Base-by-base conservation (phyloP, 1,140 invertebrate species). In the Argopecten irradians region DNA sequence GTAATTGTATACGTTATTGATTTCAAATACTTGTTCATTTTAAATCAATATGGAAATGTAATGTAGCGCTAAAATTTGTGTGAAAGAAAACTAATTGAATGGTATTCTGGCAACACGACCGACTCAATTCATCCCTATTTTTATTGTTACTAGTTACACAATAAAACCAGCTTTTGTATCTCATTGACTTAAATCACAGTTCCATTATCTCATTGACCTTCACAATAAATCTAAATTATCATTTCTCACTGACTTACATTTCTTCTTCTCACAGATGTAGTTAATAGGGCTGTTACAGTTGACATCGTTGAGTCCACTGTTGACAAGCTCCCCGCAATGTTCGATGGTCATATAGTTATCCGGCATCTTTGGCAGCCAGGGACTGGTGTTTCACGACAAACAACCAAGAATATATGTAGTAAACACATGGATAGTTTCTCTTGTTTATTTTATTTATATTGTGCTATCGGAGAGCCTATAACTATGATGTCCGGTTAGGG, bases 201-300 rank as follows among this genome's bases (percentile, higher is more conserved):
- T 55, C 43, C 32, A 86, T 86, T 28, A 71, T 22, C n/a, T n/a
- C 13, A 71, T 16, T 55, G 8, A 16, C 14, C 33, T 84, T 34
- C 34, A 34, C 19, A 84, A n/a, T 16, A 84, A 84, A 16, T 87
- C 22, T n/a, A 34, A 33, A 33, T 35, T 35, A 13, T 13, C 36
- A 22, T 28, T 28, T 22, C 5, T 28, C 41, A 16, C 32, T 34
- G 22, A 88, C 87, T 86, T 90, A 90, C 87, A 90, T 87, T 90
- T 90, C 39, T 88, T 86, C 46, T 90, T 90, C 35, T 90, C 89
- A 87, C 89, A 90, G 2, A 90, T 39, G 35, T 90, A 90, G 19
- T 88, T 88, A 13, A 88, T 86, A 0, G 89, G 89, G 5, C 83
- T 39, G 35, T 84, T 86, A 85, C 89, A 90, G 19, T 84, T 87